These are phyloP conservation scores for Bufo gargarizans DNA, from an alignment of 2,113 vertebrate species.

Conservation along the genomic window DNA sequence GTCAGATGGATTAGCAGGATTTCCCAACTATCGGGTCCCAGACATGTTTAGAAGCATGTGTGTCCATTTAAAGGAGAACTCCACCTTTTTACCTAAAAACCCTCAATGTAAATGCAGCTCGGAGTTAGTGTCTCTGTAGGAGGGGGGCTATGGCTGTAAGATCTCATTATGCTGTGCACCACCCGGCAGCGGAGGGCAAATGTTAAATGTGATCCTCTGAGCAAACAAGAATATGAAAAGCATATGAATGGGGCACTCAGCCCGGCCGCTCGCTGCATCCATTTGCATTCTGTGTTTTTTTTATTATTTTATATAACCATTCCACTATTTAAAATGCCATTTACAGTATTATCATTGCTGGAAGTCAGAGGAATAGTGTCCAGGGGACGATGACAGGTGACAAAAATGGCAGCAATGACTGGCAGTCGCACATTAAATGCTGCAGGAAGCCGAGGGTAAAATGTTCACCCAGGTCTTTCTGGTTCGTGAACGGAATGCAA, in stretches of 20 bases:
- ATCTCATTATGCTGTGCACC: neutral
- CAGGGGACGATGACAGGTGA: too few relatives aligned
- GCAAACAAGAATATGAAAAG: conserved; percentile 31
- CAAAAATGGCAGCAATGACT: too few relatives aligned
- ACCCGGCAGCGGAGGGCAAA: conserved; percentile 13
- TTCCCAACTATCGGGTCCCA: neutral
- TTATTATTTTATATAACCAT: neutral
- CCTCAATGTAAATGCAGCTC: too few relatives aligned
- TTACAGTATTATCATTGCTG: conserved; percentile 1
- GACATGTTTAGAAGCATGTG: too few relatives aligned
- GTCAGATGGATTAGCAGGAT: neutral
- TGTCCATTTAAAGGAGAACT: neutral
- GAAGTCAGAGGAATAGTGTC: neutral
- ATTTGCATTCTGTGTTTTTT: conserved; percentile 9
- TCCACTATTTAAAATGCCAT: conserved; percentile 42
- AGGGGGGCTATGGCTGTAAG: neutral
- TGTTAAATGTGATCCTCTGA: conserved; percentile 11
- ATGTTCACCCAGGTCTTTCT: too few relatives aligned
- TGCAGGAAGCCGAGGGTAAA: too few relatives aligned
- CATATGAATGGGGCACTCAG: conserved; percentile 12
- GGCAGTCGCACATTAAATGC: too few relatives aligned
- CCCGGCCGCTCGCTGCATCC: neutral
- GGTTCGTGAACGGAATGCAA: too few relatives aligned
- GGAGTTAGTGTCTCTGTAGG: too few relatives aligned
- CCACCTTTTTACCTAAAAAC: neutral